Evolutionary conservation across 92 coral and sea anemone genomes (phyloP), one percentile per base, ranked within the genome.

Genomic region (Pocillopora grandis): DNA sequence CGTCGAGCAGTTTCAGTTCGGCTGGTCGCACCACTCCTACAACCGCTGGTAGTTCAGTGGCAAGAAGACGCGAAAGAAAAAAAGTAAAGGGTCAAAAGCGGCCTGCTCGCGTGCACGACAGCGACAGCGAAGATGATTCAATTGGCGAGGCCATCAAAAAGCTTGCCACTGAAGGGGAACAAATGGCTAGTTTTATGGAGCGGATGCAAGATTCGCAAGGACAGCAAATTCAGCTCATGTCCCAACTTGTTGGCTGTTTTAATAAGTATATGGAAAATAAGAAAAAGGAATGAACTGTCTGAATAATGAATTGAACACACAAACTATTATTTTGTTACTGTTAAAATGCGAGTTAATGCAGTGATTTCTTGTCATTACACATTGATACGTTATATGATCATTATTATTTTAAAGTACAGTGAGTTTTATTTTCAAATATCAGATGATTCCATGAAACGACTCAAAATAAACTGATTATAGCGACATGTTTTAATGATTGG

Each of bases 161-260:
- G 76, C 66, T 66, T 58, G 75, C 75, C 85, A 67, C 74, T 78
- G 18, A 62, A 78, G 82, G 61, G 72, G 73, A 78, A 62, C 82
- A 78, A 66, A 80, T 80, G 85, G 66, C 76, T 66, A 69, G 76
- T 58, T 27, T 80, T 80, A 57, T 68, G 85, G 77, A 80, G 56
- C 37, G 66, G 75, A 80, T 80, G 76, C 85, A 80, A 68, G 75
- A 80, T 58, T 66, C 60, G 63, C 85, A 80, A 80, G 76, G 62
- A 66, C 85, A 68, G 70, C 76, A 80, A 80, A 27, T 27, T 27
- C 31, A 27, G 31, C 31, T 27, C 31, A 27, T 27, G 31, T 27
- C 31, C 31, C 31, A 27, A 27, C 31, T 27, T 27, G 31, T 27
- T 27, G 31, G 31, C 31, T 27, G 31, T 27, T 27, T 27, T 27